Conservation (phyloP, 2,888 invertebrate species). For the Cryptocephalus primarius region DNA sequence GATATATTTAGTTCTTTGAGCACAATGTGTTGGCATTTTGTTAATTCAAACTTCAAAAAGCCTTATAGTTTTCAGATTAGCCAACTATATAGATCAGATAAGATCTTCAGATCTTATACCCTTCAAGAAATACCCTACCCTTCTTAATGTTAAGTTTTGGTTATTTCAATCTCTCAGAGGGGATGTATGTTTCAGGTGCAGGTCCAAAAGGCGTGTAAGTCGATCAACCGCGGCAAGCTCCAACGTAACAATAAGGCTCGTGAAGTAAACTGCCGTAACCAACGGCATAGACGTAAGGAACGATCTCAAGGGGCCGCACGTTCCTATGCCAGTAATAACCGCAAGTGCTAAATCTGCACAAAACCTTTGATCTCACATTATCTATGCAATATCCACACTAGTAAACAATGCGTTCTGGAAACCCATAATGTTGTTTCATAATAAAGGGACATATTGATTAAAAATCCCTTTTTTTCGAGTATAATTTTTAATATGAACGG, state of each 20-base stretch:
- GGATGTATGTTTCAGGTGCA: constrained; percentile 29
- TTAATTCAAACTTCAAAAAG: too few relatives aligned
- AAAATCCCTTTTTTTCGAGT: constrained; percentile 25
- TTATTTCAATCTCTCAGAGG: constrained; percentile 1
- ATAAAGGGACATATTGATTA: constrained; percentile 30
- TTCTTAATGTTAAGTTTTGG: too few relatives aligned
- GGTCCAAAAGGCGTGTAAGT: constrained; percentile 33
- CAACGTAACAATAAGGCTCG: constrained; percentile 43
- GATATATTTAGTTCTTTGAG: too few relatives aligned
- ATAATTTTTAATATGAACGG: not conserved
- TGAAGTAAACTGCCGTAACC: constrained; percentile 39
- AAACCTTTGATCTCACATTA: constrained; percentile 25
- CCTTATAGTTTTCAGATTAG: too few relatives aligned
- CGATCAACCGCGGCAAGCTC: constrained; percentile 34
- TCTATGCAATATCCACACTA: constrained; percentile 13
- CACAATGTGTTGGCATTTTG: too few relatives aligned
- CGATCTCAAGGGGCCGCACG: constrained; percentile 37
- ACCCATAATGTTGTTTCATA: constrained; percentile 9
- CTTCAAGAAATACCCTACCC: too few relatives aligned
- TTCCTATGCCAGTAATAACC: constrained; percentile 42
- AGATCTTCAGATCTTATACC: too few relatives aligned
- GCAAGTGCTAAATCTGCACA: constrained; percentile 38
- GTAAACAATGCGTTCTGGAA: not conserved
- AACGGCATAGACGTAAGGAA: constrained; percentile 37
- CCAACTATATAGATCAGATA: too few relatives aligned